Conservation (phyloP, 2,113 vertebrate genomes). For the Paratilapia polleni region DNA sequence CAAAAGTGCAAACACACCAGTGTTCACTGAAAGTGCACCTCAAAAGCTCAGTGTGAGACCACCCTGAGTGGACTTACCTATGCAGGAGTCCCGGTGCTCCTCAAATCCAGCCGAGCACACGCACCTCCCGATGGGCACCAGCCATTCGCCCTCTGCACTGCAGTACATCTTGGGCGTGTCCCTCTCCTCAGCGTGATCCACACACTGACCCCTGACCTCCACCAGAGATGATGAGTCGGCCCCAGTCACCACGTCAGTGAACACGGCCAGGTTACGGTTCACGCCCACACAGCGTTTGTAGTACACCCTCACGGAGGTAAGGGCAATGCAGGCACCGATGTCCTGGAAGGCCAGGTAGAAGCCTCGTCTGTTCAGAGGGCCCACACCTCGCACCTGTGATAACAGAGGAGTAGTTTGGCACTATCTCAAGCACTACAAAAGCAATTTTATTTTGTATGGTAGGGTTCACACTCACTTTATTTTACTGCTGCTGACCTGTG, state of each 20-base stretch:
- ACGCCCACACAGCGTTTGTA: conserved; percentile 94
- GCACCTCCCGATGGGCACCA: conserved; percentile 96
- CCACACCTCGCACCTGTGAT: conserved; percentile 86
- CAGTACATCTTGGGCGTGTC: conserved; percentile 99
- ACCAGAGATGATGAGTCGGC: conserved; percentile 95
- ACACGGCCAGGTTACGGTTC: conserved; percentile 91
- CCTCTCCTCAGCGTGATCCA: conserved; percentile 92
- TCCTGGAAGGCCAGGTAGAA: conserved; percentile 99
- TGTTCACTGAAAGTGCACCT: neutral
- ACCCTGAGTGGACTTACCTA: conserved; percentile 81
- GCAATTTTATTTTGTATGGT: neutral
- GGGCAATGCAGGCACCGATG: conserved; percentile 94
- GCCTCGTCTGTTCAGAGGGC: conserved; percentile 88
- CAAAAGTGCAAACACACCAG: neutral
- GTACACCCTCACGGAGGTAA: conserved; percentile 92
- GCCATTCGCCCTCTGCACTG: conserved; percentile 97
- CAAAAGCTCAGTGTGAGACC: neutral
- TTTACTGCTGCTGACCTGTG: neutral
- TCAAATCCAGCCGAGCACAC: conserved; percentile 95
- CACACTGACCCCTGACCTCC: conserved; percentile 93
- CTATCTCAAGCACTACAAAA: too few species aligned
- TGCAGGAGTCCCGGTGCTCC: conserved; percentile 88
- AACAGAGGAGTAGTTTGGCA: neutral
- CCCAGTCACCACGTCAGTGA: conserved; percentile 93
- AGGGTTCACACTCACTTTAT: neutral